Base-by-base conservation (phyloP, 2,113 vertebrate species). In the Acanthochromis polyacanthus region DNA sequence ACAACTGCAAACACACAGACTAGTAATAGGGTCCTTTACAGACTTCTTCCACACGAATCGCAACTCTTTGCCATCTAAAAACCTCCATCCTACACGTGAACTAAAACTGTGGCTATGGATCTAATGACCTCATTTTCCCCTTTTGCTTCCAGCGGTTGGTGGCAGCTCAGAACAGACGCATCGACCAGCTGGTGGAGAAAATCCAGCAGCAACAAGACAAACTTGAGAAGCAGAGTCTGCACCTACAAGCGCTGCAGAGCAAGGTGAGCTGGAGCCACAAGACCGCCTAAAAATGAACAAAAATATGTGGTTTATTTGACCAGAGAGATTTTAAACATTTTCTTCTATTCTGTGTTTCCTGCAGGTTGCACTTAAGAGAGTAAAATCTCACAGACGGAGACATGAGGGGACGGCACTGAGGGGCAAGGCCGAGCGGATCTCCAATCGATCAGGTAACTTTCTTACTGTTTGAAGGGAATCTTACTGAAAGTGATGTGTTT, bases 151-250 rank as follows among this genome's bases (percentile, higher is more conserved):
- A 98, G 96, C 89, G 80, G 20, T 66, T 96, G 68, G 73, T 97
- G 91, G 92, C 91, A 0, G 92, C 91, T 0, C 97, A 98, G 92
- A 96, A 94, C 88, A 60, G 65, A 75, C 88, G 89, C 6, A 96
- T 98, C 0, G 94, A 96, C 51, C 95, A 95, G n/a, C 91, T 97
- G 55, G 77, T 96, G 85, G 96, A 96, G 80, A 97, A 96, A 80
- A 94, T 97, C 65, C 91, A 94, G 71, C 95, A 96, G 88, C 97
- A 98, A 64, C 97, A 97, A 71, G 95, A 93, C 72, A 95, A 96
- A 72, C 93, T 97, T 88, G 96, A 97, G 68, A 98, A 96, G 59
- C 96, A 98, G 83, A 96, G 93, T 22, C 23, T 96, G 23, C 93
- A 94, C 81, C 96, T 98, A 48, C 90, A 92, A 40, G 93, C 86